These are phyloP conservation scores for Xanthorhoe designata DNA, from an alignment of 2,888 invertebrate genomes.

Conservation along the genomic window DNA sequence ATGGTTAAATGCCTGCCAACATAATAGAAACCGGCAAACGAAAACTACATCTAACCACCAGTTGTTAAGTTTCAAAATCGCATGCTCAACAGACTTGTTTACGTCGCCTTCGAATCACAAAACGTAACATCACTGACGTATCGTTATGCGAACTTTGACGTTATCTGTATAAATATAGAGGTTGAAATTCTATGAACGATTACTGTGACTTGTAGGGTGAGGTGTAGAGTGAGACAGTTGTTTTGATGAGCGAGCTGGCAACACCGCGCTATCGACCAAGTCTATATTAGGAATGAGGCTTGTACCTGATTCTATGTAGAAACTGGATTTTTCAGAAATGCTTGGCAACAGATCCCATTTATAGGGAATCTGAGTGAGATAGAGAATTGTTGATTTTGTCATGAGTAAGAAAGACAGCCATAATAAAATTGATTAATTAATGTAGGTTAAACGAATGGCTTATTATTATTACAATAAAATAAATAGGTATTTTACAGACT, in stretches of 20 bases:
- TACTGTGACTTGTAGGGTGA: background rate
- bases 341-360: background rate
- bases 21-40: background rate
- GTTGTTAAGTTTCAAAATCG: background rate
- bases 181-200: background rate
- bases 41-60: background rate
- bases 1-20: background rate
- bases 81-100: background rate
- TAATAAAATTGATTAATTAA: too few species aligned
- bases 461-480: too few species aligned
- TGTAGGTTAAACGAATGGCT: too few species aligned
- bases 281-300: background rate
- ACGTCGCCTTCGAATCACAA: background rate
- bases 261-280: slow-evolving; percentile 1
- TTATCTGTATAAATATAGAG: background rate
- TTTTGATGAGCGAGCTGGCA: background rate
- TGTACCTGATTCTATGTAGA: slow-evolving; percentile 1
- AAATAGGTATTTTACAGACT: too few species aligned
- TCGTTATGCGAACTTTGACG: background rate
- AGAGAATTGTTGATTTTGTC: too few species aligned
- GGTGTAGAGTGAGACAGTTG: background rate
- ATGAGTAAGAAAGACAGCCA: too few species aligned
- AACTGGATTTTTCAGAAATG: background rate
- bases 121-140: background rate
- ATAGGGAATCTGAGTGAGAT: background rate